Base-by-base conservation (phyloP, 2,888 invertebrate species). In the Drosophila subquinaria region DNA sequence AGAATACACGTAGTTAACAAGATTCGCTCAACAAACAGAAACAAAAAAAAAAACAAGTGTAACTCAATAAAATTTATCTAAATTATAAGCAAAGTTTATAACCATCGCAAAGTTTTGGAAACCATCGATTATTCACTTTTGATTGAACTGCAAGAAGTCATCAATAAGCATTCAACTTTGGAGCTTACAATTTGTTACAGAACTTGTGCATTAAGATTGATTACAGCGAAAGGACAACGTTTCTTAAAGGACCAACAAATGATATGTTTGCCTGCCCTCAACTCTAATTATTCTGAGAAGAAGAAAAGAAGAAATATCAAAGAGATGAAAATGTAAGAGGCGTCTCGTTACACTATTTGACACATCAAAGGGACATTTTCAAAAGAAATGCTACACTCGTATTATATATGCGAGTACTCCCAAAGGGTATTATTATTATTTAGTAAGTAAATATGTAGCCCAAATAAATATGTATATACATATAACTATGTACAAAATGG, bases 1-100 rank as follows among this genome's bases (percentile, higher is more conserved):
- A 98, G 98, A 98, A 98, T 98, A 98, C 98, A 98, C 98, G 98
- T 98, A 97, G 97, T 96, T 97, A 96, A 96, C 95, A 95, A 95
- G 96, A 95, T 94, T 91, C 89, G 71, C 68, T 79, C 93, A 90
- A 86, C 93, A 51, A n/a, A 48, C 33, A 5, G 3, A 15, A 27
- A 1, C 93, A 90, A 86, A 92, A 51, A n/a, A 40, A 20, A 47
- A 8, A n/a, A 35, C 52, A 43, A 61, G 17, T 38, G 38, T 3
- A 43, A 42, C 15, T 30, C 30, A 33, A 27, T 47, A 8, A 47
- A 47, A 47, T 33, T 8, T 30, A 13, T 35, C 40, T 11, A 30
- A 57, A 45, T 57, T 33, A 56, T 33, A 56, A 20, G 40, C 40
- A 6, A 55, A 43, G 35, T 35, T 45, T 36, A 30, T 47, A 30